Evolutionary conservation across 1,140 invertebrate species (phyloP).

Genomic region (Panagrolaimus sp.): DNA sequence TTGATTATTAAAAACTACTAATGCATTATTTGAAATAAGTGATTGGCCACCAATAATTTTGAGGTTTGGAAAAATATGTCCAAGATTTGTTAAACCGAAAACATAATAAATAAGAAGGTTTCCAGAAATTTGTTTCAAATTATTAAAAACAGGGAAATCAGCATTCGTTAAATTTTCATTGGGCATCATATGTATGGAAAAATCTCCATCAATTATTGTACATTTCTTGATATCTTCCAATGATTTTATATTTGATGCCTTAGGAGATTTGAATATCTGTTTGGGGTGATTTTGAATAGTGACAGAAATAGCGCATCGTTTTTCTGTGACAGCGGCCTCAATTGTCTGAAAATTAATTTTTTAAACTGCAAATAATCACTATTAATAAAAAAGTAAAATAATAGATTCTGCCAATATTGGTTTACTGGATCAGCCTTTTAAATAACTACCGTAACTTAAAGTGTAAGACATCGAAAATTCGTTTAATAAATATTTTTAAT

Average conservation of each 20-base stretch:
- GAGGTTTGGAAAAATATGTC: constrained; percentile 83
- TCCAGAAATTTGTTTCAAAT: constrained; percentile 55
- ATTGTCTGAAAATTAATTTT: no score
- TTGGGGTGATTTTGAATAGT: no score
- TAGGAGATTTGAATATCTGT: not conserved
- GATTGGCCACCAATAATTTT: constrained; percentile 80
- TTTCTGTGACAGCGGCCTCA: no score
- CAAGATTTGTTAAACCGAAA: constrained; percentile 70
- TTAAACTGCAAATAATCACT: no score
- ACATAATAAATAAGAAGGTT: constrained; percentile 53
- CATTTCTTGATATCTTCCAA: constrained; percentile 17
- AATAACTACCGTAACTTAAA: no score
- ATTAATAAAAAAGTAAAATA: no score
- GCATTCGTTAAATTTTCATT: constrained; percentile 2
- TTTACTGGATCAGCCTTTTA: no score
- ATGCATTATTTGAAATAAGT: constrained; percentile 76
- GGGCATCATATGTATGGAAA: constrained; percentile 46
- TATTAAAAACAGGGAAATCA: constrained; percentile 41
- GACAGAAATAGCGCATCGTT: no score
- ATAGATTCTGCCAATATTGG: no score
- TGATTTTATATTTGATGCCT: not conserved
- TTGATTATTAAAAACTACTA: constrained; percentile 72
- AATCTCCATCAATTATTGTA: constrained; percentile 55
- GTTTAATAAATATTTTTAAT: no score
- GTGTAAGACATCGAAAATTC: no score